phyloP scores from a whole-genome alignment of 2,888 invertebrate species.

The Empis stercorea region DNA sequence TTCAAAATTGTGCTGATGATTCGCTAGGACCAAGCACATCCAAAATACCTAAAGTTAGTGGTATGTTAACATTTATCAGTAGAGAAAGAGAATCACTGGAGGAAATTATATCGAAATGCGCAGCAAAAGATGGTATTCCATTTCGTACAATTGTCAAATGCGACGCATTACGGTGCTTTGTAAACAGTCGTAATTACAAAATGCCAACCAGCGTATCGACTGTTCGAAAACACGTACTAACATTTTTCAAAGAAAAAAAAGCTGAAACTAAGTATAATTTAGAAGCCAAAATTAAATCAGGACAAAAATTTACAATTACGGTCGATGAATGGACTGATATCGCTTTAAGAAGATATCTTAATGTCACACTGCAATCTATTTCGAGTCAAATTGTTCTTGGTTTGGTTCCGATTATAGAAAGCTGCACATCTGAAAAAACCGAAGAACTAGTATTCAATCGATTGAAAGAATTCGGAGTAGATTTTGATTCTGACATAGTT shows the following conservation, averaged over 20 bases:
- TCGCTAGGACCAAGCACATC: not conserved
- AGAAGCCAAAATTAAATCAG: not conserved
- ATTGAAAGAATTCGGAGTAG: no score
- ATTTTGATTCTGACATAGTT: not conserved
- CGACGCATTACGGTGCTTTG: not conserved
- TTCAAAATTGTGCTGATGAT: not conserved
- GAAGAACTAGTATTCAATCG: no score
- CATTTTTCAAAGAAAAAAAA: constrained; percentile 1
- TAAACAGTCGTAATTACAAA: not conserved
- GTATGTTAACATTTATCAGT: not conserved
- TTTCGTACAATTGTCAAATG: no score
- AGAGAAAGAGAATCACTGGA: not conserved
- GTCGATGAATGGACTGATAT: constrained; percentile 4
- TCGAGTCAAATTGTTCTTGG: no score
- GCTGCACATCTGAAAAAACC: no score
- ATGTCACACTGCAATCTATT: no score
- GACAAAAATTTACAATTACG: not conserved
- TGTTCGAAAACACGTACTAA: not conserved
- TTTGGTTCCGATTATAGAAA: no score
- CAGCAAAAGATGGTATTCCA: not conserved
- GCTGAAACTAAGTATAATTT: not conserved
- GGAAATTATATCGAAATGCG: not conserved
- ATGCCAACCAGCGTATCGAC: not conserved
- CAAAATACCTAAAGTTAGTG: constrained; percentile 1
- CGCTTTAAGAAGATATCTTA: no score